Conservation (phyloP, 1,140 invertebrate genomes). For the Drosophila sp. region DNA sequence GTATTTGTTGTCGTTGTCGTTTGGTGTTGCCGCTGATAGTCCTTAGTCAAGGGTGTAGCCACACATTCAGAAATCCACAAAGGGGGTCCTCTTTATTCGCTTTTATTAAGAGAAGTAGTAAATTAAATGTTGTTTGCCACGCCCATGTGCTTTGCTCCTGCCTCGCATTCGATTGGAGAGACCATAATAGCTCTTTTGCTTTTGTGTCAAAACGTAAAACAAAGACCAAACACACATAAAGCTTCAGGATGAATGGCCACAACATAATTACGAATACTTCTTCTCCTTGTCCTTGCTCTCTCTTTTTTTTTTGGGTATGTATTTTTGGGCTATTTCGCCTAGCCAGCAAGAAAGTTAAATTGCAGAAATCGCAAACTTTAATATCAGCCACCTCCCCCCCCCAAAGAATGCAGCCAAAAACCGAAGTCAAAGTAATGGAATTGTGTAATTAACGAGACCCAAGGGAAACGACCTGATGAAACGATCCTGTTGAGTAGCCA, state of each 20-base stretch:
- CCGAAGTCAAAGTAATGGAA: slow-evolving; percentile 69
- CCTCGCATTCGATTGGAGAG: not conserved
- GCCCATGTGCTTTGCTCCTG: not conserved
- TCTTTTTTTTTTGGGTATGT: not conserved
- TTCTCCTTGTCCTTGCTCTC: slow-evolving; percentile 16
- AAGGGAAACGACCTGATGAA: slow-evolving; percentile 62
- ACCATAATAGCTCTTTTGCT: slow-evolving; percentile 56
- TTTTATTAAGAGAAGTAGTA: too few relatives aligned
- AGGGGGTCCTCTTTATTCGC: too few relatives aligned
- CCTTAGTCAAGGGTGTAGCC: not conserved
- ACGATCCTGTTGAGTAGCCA: slow-evolving; percentile 10
- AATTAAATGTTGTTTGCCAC: not conserved
- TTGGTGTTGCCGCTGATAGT: slow-evolving; percentile 5
- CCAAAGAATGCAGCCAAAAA: not conserved
- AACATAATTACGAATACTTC: slow-evolving; percentile 66
- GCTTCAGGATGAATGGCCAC: slow-evolving; percentile 67
- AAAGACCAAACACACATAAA: slow-evolving; percentile 45
- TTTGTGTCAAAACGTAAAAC: slow-evolving; percentile 33
- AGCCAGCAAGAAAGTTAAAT: slow-evolving; percentile 68
- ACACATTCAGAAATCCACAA: too few relatives aligned
- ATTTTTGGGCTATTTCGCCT: slow-evolving; percentile 32
- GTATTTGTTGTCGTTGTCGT: slow-evolving; percentile 53
- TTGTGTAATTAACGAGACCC: slow-evolving; percentile 75
- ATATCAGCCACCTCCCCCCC: slow-evolving; percentile 34
- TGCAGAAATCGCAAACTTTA: slow-evolving; percentile 73